Evolutionary conservation across 2,888 invertebrate genomes (phyloP).

Genomic region (Teinopalpus imperialis): DNA sequence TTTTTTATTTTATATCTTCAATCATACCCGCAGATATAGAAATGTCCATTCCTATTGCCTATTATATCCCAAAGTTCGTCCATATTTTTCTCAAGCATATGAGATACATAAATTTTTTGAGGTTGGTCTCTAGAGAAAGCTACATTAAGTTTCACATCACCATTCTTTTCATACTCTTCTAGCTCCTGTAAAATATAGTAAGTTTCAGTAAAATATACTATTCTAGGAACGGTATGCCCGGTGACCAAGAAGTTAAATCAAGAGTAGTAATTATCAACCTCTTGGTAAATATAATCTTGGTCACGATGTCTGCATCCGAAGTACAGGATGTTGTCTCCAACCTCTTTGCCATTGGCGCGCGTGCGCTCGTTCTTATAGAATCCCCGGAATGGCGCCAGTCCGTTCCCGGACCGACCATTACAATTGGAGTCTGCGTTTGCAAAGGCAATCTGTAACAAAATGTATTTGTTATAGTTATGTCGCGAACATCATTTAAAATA

Average conservation of each 20-base stretch:
- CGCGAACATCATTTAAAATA: too few species aligned
- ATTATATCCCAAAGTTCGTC: constrained; percentile 96
- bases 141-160: constrained; percentile 88
- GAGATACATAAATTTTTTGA: constrained; percentile 95
- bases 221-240: too few species aligned
- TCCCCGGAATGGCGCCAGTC: constrained; percentile 98
- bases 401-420: constrained; percentile 99
- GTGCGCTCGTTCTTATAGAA: too few species aligned
- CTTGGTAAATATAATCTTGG: constrained; percentile 96
- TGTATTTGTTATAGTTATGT: too few species aligned
- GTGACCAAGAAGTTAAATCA: too few species aligned
- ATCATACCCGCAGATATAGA: constrained; percentile 97
- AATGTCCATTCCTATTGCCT: constrained; percentile 94
- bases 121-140: constrained; percentile 95
- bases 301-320: constrained; percentile 96
- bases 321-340: constrained; percentile 96
- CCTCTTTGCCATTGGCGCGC: constrained; percentile 90
- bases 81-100: constrained; percentile 91
- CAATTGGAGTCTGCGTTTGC: constrained; percentile 93
- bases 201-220: too few species aligned
- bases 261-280: constrained; percentile 61
- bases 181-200: constrained; percentile 83
- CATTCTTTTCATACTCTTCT: constrained; percentile 87
- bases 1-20: too few species aligned
- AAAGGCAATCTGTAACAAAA: constrained; percentile 89